A percentile compares a stretch with the other conserved stretches of the same genome.
Evolutionary conservation across 2,797 vertebrate species (phyloP).

Genomic region (Ctenopoma multispine): DNA sequence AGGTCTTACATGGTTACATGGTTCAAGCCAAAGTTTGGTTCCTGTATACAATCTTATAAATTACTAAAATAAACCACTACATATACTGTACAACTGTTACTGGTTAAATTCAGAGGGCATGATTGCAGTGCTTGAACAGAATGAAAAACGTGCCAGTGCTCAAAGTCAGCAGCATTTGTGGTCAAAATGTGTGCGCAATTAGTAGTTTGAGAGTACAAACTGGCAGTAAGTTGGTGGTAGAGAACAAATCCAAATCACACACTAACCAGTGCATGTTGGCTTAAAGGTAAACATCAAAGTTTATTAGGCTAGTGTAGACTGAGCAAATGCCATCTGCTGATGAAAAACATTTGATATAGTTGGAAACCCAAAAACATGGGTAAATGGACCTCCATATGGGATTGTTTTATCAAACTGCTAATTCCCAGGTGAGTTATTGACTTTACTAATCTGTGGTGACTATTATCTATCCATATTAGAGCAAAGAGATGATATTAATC

Average conservation of each 20-base stretch:
- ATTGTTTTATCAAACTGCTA: background rate
- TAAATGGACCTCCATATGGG: background rate
- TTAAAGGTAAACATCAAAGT: background rate
- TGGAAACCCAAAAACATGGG: background rate
- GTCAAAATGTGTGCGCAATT: background rate
- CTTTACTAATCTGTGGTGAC: background rate
- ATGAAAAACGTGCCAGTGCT: background rate
- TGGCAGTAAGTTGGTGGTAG: background rate
- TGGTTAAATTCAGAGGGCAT: constrained; percentile 21
- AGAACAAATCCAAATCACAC: constrained; percentile 1
- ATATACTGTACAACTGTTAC: background rate
- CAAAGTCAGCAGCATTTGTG: background rate
- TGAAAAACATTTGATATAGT: background rate
- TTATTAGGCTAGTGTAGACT: background rate
- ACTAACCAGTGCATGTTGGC: background rate
- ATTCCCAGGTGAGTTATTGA: background rate
- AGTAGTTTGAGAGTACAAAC: background rate
- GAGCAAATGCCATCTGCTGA: background rate
- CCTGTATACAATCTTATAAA: background rate
- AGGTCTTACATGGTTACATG: background rate
- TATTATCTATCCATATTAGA: too few species aligned
- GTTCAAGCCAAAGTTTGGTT: background rate
- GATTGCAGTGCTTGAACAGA: background rate
- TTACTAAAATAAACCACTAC: background rate
- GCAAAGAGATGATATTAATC: too few species aligned